Percentiles rank a stretch among this genome's conserved stretches.
phyloP scores from a whole-genome alignment of 2,888 invertebrate genomes.

The Choreutis nemorana region DNA sequence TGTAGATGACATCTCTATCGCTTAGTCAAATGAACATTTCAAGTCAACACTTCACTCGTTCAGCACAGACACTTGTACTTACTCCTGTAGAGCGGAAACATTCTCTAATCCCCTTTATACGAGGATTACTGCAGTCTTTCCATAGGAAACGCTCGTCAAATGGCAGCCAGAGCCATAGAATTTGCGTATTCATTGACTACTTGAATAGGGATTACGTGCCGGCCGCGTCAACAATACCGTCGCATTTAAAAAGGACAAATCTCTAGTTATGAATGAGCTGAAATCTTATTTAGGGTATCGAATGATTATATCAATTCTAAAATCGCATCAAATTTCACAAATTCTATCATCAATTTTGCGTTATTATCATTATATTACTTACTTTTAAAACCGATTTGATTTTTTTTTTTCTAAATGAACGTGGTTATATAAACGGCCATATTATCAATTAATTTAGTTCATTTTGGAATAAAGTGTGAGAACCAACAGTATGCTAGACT shows the following conservation, averaged over 20 bases:
- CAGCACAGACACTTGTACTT: constrained; percentile 17
- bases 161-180: constrained; percentile 21
- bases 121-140: constrained; percentile 59
- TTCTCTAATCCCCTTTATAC: constrained; percentile 51
- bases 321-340: constrained; percentile 16
- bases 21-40: constrained; percentile 55
- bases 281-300: constrained; percentile 37
- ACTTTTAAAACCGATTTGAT: too few species aligned
- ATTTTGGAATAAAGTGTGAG: too few species aligned
- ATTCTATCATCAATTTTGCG: too few species aligned
- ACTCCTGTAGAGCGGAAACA: constrained; percentile 40
- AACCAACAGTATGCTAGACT: too few species aligned
- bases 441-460: too few species aligned
- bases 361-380: not conserved
- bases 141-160: constrained; percentile 60
- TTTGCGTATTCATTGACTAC: constrained; percentile 21
- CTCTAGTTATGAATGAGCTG: too few species aligned
- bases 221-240: constrained; percentile 32
- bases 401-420: too few species aligned
- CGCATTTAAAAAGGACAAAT: constrained; percentile 42
- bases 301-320: constrained; percentile 36
- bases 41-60: constrained; percentile 26
- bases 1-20: constrained; percentile 36
- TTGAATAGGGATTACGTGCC: constrained; percentile 31
- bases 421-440: too few species aligned